Evolutionary conservation across 2,888 invertebrate genomes (phyloP), one percentile per base, ranked within the genome.

Genomic region (Melanotus villosus): DNA sequence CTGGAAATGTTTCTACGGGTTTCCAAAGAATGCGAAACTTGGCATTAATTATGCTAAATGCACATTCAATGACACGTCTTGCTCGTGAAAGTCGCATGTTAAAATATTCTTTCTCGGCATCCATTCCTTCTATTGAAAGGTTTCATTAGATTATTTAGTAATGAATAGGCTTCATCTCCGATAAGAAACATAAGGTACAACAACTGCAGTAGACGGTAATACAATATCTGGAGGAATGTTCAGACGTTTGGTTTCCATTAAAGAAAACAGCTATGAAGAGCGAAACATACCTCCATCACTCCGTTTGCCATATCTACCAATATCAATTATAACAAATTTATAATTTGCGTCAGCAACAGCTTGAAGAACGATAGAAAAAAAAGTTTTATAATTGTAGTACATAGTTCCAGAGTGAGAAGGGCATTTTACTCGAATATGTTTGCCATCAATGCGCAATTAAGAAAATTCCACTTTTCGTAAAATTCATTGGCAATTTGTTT

Each of bases 61-160:
- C 21, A 47, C 21, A 47, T 21, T 47, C 38, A 21, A 38, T 18
- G 12, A 57, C 57, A 26, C 23, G 57, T 57, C 38, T 10, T 36
- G 36, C 36, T 57, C 21, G 19, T 47, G 70, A 71, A 21, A 73
- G 54, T 21, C 57, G 54, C 38, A 66, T 21, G 65, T 71, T 71
- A 52, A 71, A 68, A 45, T 41, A 41, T 41, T 41, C 16, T 7
- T 41, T 41, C 14, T 5, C 16, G 16, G 41, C 18, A 16, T 41
- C 41, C 41, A 41, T 34, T 66, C 54, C 47, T 66, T 41, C 47
- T 69, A 23, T 30, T 18, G 45, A 18, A 45, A 45, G 45, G 45
- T 45, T 21, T 18, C 45, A 45, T 18, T 45, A 45, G 21, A 21
- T 45, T 19, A 2, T 45, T 45, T 45, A 19, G 18, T 45, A 45